A percentile compares a stretch with the other conserved stretches of the same genome.
phyloP scores from a whole-genome alignment of 23 tunicate species.

The Styela clava region DNA sequence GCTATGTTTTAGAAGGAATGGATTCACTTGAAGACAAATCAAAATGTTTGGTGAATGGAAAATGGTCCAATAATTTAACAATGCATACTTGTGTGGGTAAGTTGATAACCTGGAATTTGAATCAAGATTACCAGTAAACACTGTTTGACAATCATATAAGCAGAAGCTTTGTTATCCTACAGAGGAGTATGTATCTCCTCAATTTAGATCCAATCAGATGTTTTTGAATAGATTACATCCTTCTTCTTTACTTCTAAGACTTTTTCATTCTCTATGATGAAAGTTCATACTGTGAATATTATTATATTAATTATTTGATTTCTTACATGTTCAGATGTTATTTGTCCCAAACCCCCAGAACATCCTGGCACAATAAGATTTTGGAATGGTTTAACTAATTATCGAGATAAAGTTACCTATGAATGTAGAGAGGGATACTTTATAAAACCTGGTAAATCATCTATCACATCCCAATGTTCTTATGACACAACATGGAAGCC shows the following conservation, averaged over 20 bases:
- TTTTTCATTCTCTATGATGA: too few species aligned
- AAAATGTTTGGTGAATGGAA: slow-evolving; percentile 35
- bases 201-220: not conserved
- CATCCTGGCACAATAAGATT: not conserved
- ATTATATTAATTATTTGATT: not conserved
- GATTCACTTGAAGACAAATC: not conserved
- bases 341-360: not conserved
- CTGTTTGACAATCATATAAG: not conserved
- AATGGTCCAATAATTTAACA: slow-evolving; percentile 31
- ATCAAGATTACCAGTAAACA: not conserved
- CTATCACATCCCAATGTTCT: slow-evolving; percentile 30
- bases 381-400: slow-evolving; percentile 9
- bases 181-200: not conserved
- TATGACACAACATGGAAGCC: slow-evolving; percentile 36
- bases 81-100: slow-evolving; percentile 33
- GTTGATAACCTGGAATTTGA: not conserved
- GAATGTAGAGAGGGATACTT: slow-evolving; percentile 46
- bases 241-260: too few species aligned
- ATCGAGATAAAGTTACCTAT: slow-evolving; percentile 34
- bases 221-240: too few species aligned
- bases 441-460: slow-evolving; percentile 39
- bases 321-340: too few species aligned
- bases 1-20: slow-evolving; percentile 28
- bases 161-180: not conserved
- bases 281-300: not conserved